Percentiles rank a stretch among this genome's conserved stretches.
phyloP scores from a whole-genome alignment of 2,797 vertebrate species.

The Potorous gilbertii region DNA sequence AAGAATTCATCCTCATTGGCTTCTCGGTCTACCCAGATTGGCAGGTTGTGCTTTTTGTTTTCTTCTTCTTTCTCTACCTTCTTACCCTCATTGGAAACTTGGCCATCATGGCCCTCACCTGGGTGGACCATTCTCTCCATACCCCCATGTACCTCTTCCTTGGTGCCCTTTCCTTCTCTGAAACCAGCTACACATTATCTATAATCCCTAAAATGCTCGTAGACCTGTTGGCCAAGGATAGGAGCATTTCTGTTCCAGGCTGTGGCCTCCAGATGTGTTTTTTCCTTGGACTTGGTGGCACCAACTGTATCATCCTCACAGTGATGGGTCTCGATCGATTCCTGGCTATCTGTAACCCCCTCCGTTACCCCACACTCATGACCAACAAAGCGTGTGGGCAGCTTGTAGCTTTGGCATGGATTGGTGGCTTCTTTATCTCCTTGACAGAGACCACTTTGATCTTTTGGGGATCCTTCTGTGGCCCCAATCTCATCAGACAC shows the following conservation, averaged over 20 bases:
- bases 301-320: slow-evolving; percentile 64
- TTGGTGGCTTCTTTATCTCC: slow-evolving; percentile 59
- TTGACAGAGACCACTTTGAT: slow-evolving; percentile 31
- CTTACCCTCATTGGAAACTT: slow-evolving; percentile 57
- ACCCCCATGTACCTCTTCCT: slow-evolving; percentile 74
- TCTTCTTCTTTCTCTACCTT: slow-evolving; percentile 53
- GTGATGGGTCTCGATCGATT: slow-evolving; percentile 73
- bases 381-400: slow-evolving; percentile 47
- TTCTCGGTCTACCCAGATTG: slow-evolving; percentile 52
- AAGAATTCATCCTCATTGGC: slow-evolving; percentile 55
- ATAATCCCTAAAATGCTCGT: slow-evolving; percentile 63
- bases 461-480: slow-evolving; percentile 60
- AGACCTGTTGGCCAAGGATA: slow-evolving; percentile 41
- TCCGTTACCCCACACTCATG: slow-evolving; percentile 72
- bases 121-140: slow-evolving; percentile 56
- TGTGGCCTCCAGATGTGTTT: slow-evolving; percentile 74
- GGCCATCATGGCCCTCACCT: slow-evolving; percentile 55
- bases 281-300: slow-evolving; percentile 71
- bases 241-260: slow-evolving; percentile 36
- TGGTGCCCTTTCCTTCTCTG: slow-evolving; percentile 62
- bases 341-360: slow-evolving; percentile 76
- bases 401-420: slow-evolving; percentile 63
- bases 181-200: slow-evolving; percentile 57
- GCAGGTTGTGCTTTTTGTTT: slow-evolving; percentile 31
- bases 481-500: slow-evolving; percentile 58